Percentiles rank a stretch among this genome's conserved stretches.
Conservation (phyloP, 2,797 vertebrate genomes). For the Acanthiza pusilla region DNA sequence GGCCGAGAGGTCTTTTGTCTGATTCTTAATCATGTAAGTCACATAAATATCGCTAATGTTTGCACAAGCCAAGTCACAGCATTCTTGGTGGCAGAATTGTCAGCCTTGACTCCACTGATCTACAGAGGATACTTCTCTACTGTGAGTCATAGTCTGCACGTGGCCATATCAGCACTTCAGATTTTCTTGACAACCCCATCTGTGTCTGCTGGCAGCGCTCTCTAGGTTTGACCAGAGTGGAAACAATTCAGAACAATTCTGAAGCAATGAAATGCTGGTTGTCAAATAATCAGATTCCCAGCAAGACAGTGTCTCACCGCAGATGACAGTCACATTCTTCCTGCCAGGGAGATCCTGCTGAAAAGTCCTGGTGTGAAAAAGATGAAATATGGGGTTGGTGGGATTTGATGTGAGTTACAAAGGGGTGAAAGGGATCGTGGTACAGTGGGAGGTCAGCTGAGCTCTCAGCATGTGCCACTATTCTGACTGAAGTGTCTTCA, state of each 20-base stretch:
- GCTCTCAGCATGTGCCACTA: neutral
- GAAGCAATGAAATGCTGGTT: slow-evolving; percentile 15
- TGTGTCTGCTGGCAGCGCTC: slow-evolving; percentile 17
- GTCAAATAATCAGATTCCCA: slow-evolving; percentile 45
- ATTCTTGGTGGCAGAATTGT: slow-evolving; percentile 26
- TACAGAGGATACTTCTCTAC: slow-evolving; percentile 13
- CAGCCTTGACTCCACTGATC: neutral
- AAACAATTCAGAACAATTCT: slow-evolving; percentile 49
- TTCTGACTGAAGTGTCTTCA: neutral
- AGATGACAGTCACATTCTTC: neutral
- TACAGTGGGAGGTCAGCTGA: neutral
- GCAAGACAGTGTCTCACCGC: neutral
- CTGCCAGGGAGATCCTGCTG: neutral
- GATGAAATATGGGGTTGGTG: neutral
- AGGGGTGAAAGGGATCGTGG: neutral
- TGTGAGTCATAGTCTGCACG: slow-evolving; percentile 57
- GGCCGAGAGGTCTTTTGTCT: neutral
- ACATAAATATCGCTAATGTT: neutral
- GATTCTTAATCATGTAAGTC: neutral
- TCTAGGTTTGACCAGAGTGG: slow-evolving; percentile 40
- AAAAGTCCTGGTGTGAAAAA: neutral
- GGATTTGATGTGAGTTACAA: neutral
- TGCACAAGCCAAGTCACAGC: slow-evolving; percentile 6
- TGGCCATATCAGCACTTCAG: slow-evolving; percentile 57
- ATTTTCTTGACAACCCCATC: slow-evolving; percentile 53